These are phyloP conservation scores for Drosophila lacertosa DNA, from an alignment of 1,140 invertebrate species.

Conservation along the genomic window DNA sequence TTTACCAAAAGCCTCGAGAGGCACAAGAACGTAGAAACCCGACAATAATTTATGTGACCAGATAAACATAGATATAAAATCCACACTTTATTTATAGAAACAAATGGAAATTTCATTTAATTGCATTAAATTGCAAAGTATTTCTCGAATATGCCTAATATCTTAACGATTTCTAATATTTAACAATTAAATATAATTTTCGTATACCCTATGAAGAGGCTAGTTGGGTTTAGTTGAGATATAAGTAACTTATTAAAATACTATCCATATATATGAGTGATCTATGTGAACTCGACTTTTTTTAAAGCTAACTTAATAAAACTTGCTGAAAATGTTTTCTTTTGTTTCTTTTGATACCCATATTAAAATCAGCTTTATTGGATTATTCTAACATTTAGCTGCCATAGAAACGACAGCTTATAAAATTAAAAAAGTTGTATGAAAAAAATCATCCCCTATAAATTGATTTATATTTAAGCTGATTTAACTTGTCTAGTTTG, in stretches of 20 bases:
- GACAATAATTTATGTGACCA: too few species aligned
- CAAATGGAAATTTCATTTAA: too few species aligned
- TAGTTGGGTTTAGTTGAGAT: neutral
- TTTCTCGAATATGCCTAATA: too few species aligned
- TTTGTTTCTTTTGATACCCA: neutral
- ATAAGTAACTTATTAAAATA: neutral
- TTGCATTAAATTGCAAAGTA: too few species aligned
- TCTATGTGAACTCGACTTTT: neutral
- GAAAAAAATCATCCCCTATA: too few species aligned
- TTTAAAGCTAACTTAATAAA: neutral
- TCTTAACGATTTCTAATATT: neutral
- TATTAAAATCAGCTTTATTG: neutral
- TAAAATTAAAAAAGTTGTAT: too few species aligned
- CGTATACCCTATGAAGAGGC: neutral
- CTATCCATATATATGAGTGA: too few species aligned
- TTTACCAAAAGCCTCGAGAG: constrained; percentile 21
- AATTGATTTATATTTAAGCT: too few species aligned
- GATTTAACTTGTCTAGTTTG: neutral
- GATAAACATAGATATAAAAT: too few species aligned
- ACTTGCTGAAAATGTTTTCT: neutral
- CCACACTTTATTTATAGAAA: too few species aligned
- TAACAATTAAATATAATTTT: neutral
- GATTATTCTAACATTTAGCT: neutral
- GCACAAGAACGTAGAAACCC: constrained; percentile 2
- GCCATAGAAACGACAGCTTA: neutral